Evolutionary conservation across 1,140 invertebrate species (phyloP), one percentile per base, ranked within the genome.

Genomic region (Dermatophagoides farinae): DNA sequence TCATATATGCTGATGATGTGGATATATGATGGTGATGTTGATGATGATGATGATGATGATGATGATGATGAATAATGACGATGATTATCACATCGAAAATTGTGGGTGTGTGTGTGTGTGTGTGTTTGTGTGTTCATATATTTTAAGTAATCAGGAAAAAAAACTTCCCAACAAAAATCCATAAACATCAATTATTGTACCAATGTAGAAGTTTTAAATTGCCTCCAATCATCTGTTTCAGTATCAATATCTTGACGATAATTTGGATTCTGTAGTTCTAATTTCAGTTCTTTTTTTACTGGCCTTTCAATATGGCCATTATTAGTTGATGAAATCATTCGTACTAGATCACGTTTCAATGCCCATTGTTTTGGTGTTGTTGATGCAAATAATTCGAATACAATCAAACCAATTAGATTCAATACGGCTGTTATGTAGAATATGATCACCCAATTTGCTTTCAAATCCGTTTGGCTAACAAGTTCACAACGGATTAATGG

Each of bases 401-500:
- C 71, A 0, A 83, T 67, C 64, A 82, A 82, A 14, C 81, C 80
- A 22, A 79, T 63, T 39, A 82, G 73, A 60, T 84, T 83, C 11
- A 88, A 71, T 6, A 70, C 76, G n/a, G 82, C 77, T 0, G 82
- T 77, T 18, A 85, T 76, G 66, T 80, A 80, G 68, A 88, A 88
- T 0, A 87, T 79, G 46, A 77, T 77, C 61, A 78, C 77, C 86
- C 86, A 89, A 67, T 83, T 79, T 14, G 74, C 75, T 67, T 80
- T 0, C 80, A 82, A 73, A 62, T 50, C 46, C 58, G 14, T 1
- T 16, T 49, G 9, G 6, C 25, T 55, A 14, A 61, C 11, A 9
- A 73, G 59, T 12, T 76, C 70, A 31, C 85, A 84, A 46, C 83
- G 67, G 9, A 68, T 61, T 20, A 67, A 59, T 2, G 71, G 71